A percentile compares a stretch with the other conserved stretches of the same genome.
These are phyloP conservation scores for Chamaea fasciata DNA, from an alignment of 2,113 vertebrate species.

Conservation along the genomic window DNA sequence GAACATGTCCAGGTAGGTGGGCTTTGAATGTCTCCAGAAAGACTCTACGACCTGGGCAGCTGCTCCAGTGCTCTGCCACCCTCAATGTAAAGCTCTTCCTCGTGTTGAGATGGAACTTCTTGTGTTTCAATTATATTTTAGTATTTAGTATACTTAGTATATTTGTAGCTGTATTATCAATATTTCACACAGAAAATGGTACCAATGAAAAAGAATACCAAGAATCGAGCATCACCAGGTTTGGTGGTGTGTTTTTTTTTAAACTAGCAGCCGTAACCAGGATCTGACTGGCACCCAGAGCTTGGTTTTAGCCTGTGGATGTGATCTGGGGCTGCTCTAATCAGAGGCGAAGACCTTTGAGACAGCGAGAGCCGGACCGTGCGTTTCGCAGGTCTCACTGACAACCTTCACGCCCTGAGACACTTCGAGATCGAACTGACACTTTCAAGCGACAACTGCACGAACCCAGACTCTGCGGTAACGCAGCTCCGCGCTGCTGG, in stretches of 20 bases:
- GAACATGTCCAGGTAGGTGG: background rate
- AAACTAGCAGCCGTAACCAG: background rate
- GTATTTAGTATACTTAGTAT: background rate
- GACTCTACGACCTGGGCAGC: background rate
- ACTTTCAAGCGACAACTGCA: background rate
- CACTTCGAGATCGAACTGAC: accelerated
- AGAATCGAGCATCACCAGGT: background rate
- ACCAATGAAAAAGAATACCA: accelerated
- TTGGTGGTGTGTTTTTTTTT: too few species aligned
- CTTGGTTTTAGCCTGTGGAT: background rate
- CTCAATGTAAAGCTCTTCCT: background rate
- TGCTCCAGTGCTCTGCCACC: background rate
- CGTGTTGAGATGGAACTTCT: background rate
- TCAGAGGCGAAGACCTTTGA: background rate
- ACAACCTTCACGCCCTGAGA: background rate
- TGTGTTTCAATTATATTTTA: background rate
- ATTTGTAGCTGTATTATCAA: background rate
- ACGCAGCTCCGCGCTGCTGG: background rate
- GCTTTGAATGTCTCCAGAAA: background rate
- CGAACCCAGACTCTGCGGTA: accelerated
- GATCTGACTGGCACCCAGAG: background rate
- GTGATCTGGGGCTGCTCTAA: background rate
- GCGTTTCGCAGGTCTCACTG: background rate
- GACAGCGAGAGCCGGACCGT: background rate
- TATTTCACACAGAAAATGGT: background rate